These are phyloP conservation scores for Elanoides forficatus DNA, from an alignment of 2,113 vertebrate species.

Conservation along the genomic window DNA sequence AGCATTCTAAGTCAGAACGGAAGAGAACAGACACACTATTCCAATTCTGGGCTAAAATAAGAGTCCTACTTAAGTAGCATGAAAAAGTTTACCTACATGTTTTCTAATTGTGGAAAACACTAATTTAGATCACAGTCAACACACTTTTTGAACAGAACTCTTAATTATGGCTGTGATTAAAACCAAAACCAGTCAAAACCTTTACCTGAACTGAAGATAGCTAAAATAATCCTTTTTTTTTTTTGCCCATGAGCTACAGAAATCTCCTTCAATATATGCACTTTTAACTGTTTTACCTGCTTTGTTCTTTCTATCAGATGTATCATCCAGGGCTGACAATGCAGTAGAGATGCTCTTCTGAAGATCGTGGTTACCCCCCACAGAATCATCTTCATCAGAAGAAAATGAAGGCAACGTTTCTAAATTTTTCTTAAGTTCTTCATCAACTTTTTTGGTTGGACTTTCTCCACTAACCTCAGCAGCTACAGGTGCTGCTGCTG, in stretches of 20 bases:
- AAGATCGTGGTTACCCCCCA: constrained; percentile 86
- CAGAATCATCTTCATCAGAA: constrained; percentile 94
- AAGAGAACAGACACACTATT: not conserved
- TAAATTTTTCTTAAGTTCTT: constrained; percentile 88
- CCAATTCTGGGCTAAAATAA: not conserved
- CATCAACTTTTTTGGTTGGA: constrained; percentile 82
- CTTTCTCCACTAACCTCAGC: constrained; percentile 71
- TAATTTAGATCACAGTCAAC: not conserved
- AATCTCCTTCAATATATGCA: not conserved
- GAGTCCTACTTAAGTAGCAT: not conserved
- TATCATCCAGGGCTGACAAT: constrained; percentile 84
- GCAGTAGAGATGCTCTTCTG: constrained; percentile 89
- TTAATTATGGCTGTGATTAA: not conserved
- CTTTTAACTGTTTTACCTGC: constrained; percentile 75
- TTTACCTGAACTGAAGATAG: not conserved
- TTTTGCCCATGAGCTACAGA: not conserved
- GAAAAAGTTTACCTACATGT: not conserved
- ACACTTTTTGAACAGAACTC: not conserved
- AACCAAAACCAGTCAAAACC: not conserved
- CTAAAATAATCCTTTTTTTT: not conserved
- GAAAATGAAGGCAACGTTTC: constrained; percentile 91
- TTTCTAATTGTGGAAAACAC: not conserved
- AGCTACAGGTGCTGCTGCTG: constrained; percentile 54
- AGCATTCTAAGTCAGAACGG: not conserved
- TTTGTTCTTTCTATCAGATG: constrained; percentile 84